Percentiles rank a stretch among this genome's conserved stretches.
Evolutionary conservation across 2,113 vertebrate genomes (phyloP).

Genomic region (Oreochromis spilurus): DNA sequence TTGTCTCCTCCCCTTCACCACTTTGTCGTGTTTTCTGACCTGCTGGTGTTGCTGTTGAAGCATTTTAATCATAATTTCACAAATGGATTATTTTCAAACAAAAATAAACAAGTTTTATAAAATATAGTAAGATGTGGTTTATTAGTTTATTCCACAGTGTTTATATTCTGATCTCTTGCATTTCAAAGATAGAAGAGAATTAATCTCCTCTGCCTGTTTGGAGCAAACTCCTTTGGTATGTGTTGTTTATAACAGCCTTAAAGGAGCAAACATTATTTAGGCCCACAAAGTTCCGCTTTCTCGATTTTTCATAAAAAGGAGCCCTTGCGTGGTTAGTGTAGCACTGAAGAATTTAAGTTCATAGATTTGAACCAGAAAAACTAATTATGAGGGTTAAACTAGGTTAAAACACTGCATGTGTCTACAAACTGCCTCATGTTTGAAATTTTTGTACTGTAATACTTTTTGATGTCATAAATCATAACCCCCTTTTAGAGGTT

Average conservation of each 20-base stretch:
- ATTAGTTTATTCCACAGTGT: not conserved
- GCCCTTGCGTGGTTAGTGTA: not conserved
- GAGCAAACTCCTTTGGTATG: not conserved
- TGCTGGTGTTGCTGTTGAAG: not conserved
- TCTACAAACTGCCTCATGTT: not conserved
- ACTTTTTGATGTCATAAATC: not conserved
- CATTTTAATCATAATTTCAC: not conserved
- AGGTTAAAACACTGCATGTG: not conserved
- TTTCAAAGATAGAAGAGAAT: not conserved
- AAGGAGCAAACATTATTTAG: not conserved
- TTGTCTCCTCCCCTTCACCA: not conserved
- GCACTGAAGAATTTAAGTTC: not conserved
- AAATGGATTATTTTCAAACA: not conserved
- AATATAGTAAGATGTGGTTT: not conserved
- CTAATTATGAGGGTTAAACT: not conserved
- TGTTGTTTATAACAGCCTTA: not conserved
- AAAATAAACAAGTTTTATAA: not conserved
- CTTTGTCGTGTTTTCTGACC: not conserved
- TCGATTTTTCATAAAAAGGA: not conserved
- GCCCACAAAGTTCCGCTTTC: not conserved
- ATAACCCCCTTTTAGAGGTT: not conserved
- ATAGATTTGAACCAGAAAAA: not conserved
- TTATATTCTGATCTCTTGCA: not conserved
- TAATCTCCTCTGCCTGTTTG: not conserved
- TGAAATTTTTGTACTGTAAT: not conserved